Evolutionary conservation across 2,113 vertebrate species (phyloP), one percentile per base, ranked within the genome.

Genomic region (Enhydra lutris): DNA sequence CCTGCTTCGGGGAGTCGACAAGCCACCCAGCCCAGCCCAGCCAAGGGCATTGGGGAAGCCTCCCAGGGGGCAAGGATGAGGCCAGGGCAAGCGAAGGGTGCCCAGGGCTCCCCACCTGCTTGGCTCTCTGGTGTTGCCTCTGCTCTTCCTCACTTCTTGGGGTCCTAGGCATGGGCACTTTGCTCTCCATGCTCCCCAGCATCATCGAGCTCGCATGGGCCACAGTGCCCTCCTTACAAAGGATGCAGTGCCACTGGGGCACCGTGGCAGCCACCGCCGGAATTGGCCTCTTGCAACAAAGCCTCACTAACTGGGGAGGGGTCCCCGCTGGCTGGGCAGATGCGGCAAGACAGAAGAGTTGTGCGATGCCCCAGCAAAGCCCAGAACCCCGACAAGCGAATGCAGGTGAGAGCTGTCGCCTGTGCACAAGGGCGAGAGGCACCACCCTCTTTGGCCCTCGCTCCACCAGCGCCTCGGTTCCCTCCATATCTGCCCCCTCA

Each of bases 391-490:
- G 6, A 18, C 36, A 26, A 42, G 23, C 2, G 4, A 47, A 5
- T 1, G 39, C 20, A 39, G 57, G 76, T 11, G 4, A 0, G 61
- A 26, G 3, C 3, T 0, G 1, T 1, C 0, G 13, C 7, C 10
- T 12, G 18, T 10, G 8, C 4, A 20, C 61, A 73, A 24, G 39
- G 0, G n/a, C 29, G 20, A 0, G 13, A 36, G 47, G 61, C 67
- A 0, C 34, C 3, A 3, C 29, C 12, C 4, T n/a, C 71, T 42
- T 1, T 9, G 10, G 50, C 24, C 6, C 79, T 50, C 1, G 12
- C 36, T 14, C 67, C 31, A 42, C 78, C 76, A 3, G n/a, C 0
- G 3, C 42, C 31, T n/a, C 42, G 0, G 10, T 20, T 12, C 7
- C n/a, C 86, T 65, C 65, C 11, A 8, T 24, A 18, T 8, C 69